Conservation (phyloP, 2,888 invertebrate species). For the Microctonus aethiopoides region DNA sequence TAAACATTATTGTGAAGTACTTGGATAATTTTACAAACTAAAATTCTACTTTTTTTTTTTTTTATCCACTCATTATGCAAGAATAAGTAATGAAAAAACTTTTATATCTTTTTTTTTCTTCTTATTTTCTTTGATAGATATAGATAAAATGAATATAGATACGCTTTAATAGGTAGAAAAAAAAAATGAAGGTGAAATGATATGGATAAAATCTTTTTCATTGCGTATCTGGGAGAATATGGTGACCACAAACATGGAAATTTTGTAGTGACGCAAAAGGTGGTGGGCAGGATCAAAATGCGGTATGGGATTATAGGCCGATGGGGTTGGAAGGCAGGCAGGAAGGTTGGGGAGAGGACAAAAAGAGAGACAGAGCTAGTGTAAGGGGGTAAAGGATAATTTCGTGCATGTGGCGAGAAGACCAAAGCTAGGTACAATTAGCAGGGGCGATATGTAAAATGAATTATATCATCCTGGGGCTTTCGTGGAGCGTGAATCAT, state of each 20-base stretch:
- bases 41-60: constrained; percentile 9
- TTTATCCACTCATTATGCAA: background rate
- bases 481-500: constrained; percentile 38
- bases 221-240: background rate
- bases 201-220: constrained; percentile 6
- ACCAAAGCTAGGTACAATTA: constrained; percentile 49
- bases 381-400: constrained; percentile 44
- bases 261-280: constrained; percentile 39
- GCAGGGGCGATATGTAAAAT: constrained; percentile 51
- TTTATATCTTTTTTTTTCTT: background rate
- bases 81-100: background rate
- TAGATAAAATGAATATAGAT: constrained; percentile 36
- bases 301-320: constrained; percentile 37
- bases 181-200: constrained; percentile 27
- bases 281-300: constrained; percentile 42
- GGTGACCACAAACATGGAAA: constrained; percentile 36
- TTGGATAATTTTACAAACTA: background rate
- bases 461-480: constrained; percentile 51
- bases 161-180: constrained; percentile 19
- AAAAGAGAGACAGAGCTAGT: constrained; percentile 13
- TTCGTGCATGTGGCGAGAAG: constrained; percentile 46
- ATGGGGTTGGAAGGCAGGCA: constrained; percentile 16
- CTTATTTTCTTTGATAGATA: background rate
- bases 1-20: background rate
- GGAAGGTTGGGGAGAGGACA: constrained; percentile 8